Evolutionary conservation across 2,888 invertebrate genomes (phyloP).

Genomic region (Microctonus hyperodae): DNA sequence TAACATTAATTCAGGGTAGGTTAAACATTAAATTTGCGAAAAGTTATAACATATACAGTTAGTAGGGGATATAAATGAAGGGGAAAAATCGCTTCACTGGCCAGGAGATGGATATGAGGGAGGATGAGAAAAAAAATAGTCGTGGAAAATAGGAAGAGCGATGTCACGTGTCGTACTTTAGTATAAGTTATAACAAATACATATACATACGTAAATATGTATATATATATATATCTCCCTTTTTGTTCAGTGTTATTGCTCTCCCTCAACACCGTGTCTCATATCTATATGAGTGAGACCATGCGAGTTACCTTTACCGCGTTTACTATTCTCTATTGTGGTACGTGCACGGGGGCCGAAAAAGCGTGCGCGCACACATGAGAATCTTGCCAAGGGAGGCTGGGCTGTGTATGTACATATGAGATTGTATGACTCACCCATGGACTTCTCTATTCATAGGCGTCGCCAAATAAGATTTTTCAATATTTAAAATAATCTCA

Average conservation of each 20-base stretch:
- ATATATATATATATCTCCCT: background rate
- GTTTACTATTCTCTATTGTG: conserved; percentile 49
- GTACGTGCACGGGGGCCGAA: conserved; percentile 11
- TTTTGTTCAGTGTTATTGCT: background rate
- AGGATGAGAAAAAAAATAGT: conserved; percentile 16
- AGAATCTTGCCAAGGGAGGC: conserved; percentile 42
- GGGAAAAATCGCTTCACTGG: conserved; percentile 16
- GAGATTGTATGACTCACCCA: conserved; percentile 52
- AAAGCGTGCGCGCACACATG: conserved; percentile 26
- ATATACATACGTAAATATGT: background rate
- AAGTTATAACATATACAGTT: conserved; percentile 1
- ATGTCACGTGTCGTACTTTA: conserved; percentile 36
- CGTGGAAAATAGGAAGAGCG: conserved; percentile 38
- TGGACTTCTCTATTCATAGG: conserved; percentile 29
- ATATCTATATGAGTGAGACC: conserved; percentile 32
- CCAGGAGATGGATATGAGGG: conserved; percentile 2
- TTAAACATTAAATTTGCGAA: background rate
- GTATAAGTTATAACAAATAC: background rate
- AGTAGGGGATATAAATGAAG: conserved; percentile 15
- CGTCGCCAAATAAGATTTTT: conserved; percentile 24
- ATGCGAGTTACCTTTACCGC: conserved; percentile 54
- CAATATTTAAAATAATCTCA: background rate
- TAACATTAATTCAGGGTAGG: background rate
- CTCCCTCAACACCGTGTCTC: background rate
- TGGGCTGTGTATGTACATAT: conserved; percentile 33